Evolutionary conservation across 2,888 invertebrate genomes (phyloP), one percentile per base, ranked within the genome.

Genomic region (Mythimna albipuncta): DNA sequence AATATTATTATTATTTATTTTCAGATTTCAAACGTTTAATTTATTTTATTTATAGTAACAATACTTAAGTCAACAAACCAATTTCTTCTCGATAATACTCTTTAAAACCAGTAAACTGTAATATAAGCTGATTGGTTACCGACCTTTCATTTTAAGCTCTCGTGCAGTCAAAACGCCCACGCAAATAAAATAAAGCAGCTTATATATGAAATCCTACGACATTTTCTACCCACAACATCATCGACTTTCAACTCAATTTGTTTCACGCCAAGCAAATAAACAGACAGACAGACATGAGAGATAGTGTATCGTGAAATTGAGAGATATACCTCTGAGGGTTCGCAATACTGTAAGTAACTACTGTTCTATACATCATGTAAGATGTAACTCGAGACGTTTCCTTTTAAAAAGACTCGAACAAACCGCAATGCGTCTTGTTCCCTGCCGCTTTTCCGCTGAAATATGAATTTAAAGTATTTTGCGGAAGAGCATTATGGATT

Each of bases 401-500:
- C 61, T 26, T 47, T 67, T 62, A 54, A 59, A 75, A 64, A 21
- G 47, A 65, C 78, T 66, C 69, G 76, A 64, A 26, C 10, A 9
- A 57, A 52, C 78, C 44, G 66, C 79, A 79, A 41, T 79, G 78
- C 81, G 77, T 71, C 67, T 65, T 62, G 50, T 58, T 58, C 52
- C 52, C 57, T 6, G 21, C 26, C 59, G 54, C 41, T 50, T 70
- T 54, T 32, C 32, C 47, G 10, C 13, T 64, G 32, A 64, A 70
- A 79, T 67, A 67, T 79, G 69, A 69, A 79, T 75, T 61, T 54
- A 67, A 70, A 79, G 64, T 70, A 70, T 67, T 63, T 64, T 63
- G 2, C 58, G 68, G 62, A 57, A 64, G 13, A 71, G 21, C 16
- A 50, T 75, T 11, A 79, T n/a, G 62, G 10, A 65, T 72, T 63